phyloP scores from a whole-genome alignment of 2,797 vertebrate genomes.

The Macroramphosus scolopax region DNA sequence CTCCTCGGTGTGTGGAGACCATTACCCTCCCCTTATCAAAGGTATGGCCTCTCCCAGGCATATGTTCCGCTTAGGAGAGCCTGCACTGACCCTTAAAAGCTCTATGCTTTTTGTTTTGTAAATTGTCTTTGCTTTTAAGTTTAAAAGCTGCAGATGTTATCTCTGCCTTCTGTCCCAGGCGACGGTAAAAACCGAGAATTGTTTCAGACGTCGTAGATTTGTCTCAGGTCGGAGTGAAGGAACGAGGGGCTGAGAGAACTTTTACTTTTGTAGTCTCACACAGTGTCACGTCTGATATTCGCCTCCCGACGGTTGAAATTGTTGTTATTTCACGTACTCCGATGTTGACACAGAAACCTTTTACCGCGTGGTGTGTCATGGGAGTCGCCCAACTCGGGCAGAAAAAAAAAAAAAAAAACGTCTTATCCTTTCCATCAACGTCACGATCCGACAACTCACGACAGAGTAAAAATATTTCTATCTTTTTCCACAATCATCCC shows the following conservation, averaged over 20 bases:
- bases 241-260: slow-evolving; percentile 41
- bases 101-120: slow-evolving; percentile 85
- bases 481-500: slow-evolving; percentile 58
- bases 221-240: slow-evolving; percentile 22
- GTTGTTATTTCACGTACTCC: slow-evolving; percentile 70
- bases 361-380: slow-evolving; percentile 63
- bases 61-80: slow-evolving; percentile 82
- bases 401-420: slow-evolving; percentile 28
- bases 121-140: slow-evolving; percentile 85
- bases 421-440: slow-evolving; percentile 71
- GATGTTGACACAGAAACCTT: slow-evolving; percentile 78
- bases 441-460: slow-evolving; percentile 63
- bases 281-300: slow-evolving; percentile 69
- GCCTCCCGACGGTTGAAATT: slow-evolving; percentile 68
- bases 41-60: slow-evolving; percentile 77
- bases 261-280: slow-evolving; percentile 67
- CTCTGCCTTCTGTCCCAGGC: slow-evolving; percentile 64
- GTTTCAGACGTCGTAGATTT: slow-evolving; percentile 51
- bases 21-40: slow-evolving; percentile 80
- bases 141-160: slow-evolving; percentile 82
- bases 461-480: slow-evolving; percentile 66
- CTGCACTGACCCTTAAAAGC: slow-evolving; percentile 83
- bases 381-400: slow-evolving; percentile 51
- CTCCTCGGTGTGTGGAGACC: slow-evolving; percentile 69
- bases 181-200: slow-evolving; percentile 70